These are phyloP conservation scores for Parnassius mnemosyne DNA, from an alignment of 2,888 invertebrate species.

Conservation along the genomic window DNA sequence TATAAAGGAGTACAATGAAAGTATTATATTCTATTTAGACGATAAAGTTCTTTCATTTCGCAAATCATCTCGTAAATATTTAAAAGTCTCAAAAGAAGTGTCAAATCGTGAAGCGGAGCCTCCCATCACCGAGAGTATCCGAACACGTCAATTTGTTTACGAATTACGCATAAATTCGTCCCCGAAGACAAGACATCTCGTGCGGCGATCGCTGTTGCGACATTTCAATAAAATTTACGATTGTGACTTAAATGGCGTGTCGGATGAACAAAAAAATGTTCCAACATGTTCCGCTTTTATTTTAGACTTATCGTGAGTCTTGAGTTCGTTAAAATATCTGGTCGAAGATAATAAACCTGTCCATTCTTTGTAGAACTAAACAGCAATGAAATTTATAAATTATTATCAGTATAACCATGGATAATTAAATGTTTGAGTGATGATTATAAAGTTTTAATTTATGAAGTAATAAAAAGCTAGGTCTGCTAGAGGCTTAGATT, in stretches of 20 bases:
- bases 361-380: slow-evolving; percentile 57
- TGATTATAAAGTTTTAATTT: slow-evolving; percentile 29
- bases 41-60: not conserved
- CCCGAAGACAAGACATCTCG: slow-evolving; percentile 76
- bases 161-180: slow-evolving; percentile 80
- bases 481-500: slow-evolving; percentile 7
- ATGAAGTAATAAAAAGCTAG: slow-evolving; percentile 22
- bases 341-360: slow-evolving; percentile 70
- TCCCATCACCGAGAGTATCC: slow-evolving; percentile 64
- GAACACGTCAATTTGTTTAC: slow-evolving; percentile 79
- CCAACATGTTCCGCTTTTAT: slow-evolving; percentile 71
- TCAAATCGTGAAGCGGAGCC: slow-evolving; percentile 65
- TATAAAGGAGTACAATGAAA: not conserved
- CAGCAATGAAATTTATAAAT: slow-evolving; percentile 61
- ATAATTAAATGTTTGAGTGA: slow-evolving; percentile 39
- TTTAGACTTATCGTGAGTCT: slow-evolving; percentile 65
- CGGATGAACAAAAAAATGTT: slow-evolving; percentile 72
- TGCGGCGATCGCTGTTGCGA: slow-evolving; percentile 76
- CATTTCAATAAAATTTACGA: slow-evolving; percentile 81
- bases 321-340: slow-evolving; percentile 77
- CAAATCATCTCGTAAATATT: slow-evolving; percentile 38
- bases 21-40: slow-evolving; percentile 13
- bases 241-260: slow-evolving; percentile 78
- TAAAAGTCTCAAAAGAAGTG: slow-evolving; percentile 61
- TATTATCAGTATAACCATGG: slow-evolving; percentile 42